phyloP scores from a whole-genome alignment of 2,888 invertebrate genomes.

The Lepidocyrtoides sp. region DNA sequence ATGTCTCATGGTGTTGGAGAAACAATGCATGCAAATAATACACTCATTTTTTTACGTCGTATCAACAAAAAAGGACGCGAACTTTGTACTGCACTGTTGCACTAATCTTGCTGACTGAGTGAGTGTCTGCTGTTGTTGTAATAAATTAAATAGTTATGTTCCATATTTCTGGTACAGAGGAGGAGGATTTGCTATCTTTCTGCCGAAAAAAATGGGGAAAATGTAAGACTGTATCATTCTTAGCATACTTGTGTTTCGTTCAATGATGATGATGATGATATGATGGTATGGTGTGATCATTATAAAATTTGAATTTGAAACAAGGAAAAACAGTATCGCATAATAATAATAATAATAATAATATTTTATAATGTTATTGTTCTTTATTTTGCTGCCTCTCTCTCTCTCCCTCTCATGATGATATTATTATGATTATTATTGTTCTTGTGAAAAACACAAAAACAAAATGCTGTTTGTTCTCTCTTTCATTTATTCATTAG shows the following conservation, averaged over 20 bases:
- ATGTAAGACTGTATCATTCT: neutral
- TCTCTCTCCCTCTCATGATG: neutral
- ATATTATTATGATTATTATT: neutral
- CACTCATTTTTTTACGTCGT: neutral
- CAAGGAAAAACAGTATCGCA: constrained; percentile 46
- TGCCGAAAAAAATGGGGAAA: constrained; percentile 27
- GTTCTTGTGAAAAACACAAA: constrained; percentile 59
- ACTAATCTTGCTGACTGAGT: neutral
- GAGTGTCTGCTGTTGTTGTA: neutral
- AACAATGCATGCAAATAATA: constrained; percentile 67
- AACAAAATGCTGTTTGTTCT: constrained; percentile 62
- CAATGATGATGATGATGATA: neutral
- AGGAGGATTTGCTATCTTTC: neutral
- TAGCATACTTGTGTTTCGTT: neutral
- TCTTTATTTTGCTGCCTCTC: neutral
- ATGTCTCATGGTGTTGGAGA: constrained; percentile 57
- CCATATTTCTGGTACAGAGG: neutral
- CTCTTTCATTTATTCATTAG: constrained; percentile 70
- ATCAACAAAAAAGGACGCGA: constrained; percentile 5
- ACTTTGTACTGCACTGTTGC: constrained; percentile 8
- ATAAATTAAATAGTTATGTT: constrained; percentile 39
- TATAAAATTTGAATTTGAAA: constrained; percentile 55
- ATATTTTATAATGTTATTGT: constrained; percentile 8
- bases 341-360: neutral
- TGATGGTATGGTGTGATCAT: constrained; percentile 11